Conservation (phyloP, 2,797 vertebrate genomes). For the Yasuhikotakia modesta region DNA sequence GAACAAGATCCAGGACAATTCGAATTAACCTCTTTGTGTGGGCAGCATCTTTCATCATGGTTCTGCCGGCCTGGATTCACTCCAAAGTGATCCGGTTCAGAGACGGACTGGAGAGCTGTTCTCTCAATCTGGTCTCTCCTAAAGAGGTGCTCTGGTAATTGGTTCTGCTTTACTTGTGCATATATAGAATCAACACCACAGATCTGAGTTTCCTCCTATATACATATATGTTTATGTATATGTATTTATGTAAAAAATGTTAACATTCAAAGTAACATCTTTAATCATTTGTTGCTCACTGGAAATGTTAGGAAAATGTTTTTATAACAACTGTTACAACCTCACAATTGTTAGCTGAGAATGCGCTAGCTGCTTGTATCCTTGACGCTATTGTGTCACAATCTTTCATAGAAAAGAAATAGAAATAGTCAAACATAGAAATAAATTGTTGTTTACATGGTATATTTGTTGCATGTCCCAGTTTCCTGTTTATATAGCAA, state of each 20-base stretch:
- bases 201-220: too few species aligned
- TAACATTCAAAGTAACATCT: too few species aligned
- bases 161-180: slow-evolving; percentile 8
- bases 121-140: slow-evolving; percentile 71
- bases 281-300: too few species aligned
- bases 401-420: neutral
- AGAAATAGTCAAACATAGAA: too few species aligned
- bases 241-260: too few species aligned
- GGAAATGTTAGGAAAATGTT: too few species aligned
- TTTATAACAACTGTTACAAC: too few species aligned
- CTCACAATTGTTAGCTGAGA: too few species aligned
- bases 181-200: neutral
- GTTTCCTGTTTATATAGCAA: too few species aligned
- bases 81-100: slow-evolving; percentile 75
- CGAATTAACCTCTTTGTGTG: slow-evolving; percentile 70
- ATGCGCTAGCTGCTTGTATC: neutral
- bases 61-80: slow-evolving; percentile 68
- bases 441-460: too few species aligned
- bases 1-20: slow-evolving; percentile 69
- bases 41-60: slow-evolving; percentile 66
- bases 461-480: too few species aligned
- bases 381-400: neutral
- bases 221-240: too few species aligned
- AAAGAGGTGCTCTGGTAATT: slow-evolving; percentile 68
- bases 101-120: slow-evolving; percentile 72